phyloP scores from a whole-genome alignment of 2,113 vertebrate species.

The Gobius niger region DNA sequence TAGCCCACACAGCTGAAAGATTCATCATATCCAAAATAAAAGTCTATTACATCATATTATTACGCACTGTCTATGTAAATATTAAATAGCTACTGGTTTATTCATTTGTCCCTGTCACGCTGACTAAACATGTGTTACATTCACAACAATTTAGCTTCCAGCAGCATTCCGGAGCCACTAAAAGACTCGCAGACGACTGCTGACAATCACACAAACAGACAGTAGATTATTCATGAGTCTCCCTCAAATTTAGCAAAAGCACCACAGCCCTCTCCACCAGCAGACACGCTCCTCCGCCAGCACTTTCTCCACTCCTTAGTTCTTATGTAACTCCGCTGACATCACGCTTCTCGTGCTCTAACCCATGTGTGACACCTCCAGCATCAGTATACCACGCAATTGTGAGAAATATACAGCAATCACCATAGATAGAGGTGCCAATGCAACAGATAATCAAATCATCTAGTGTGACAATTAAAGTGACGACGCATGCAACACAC shows the following conservation, averaged over 20 bases:
- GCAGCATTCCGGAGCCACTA: conserved; percentile 21
- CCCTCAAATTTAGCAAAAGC: conserved; percentile 48
- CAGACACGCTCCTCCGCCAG: conserved; percentile 58
- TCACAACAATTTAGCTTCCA: conserved; percentile 26
- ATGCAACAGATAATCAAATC: conserved; percentile 6
- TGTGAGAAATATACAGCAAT: conserved; percentile 9
- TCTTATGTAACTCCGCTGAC: conserved; percentile 76
- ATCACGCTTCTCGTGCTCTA: conserved; percentile 62
- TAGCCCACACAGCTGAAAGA: neutral
- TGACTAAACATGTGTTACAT: conserved; percentile 46
- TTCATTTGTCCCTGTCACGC: conserved; percentile 57
- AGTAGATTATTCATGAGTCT: conserved; percentile 61
- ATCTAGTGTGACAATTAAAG: conserved; percentile 5
- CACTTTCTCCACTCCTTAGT: conserved; percentile 59
- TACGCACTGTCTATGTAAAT: conserved; percentile 44
- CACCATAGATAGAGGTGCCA: neutral
- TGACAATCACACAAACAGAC: conserved; percentile 33
- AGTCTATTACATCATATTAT: conserved; percentile 16
- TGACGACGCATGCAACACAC: conserved; percentile 27
- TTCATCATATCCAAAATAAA: conserved; percentile 7
- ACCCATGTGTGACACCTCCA: conserved; percentile 64
- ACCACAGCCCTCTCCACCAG: conserved; percentile 52
- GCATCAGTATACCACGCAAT: conserved; percentile 15
- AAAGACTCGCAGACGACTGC: conserved; percentile 21
- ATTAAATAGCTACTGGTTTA: conserved; percentile 53